Evolutionary conservation across 2,888 invertebrate genomes (phyloP), one percentile per base, ranked within the genome.

Genomic region (Lasioglossum figueresi): DNA sequence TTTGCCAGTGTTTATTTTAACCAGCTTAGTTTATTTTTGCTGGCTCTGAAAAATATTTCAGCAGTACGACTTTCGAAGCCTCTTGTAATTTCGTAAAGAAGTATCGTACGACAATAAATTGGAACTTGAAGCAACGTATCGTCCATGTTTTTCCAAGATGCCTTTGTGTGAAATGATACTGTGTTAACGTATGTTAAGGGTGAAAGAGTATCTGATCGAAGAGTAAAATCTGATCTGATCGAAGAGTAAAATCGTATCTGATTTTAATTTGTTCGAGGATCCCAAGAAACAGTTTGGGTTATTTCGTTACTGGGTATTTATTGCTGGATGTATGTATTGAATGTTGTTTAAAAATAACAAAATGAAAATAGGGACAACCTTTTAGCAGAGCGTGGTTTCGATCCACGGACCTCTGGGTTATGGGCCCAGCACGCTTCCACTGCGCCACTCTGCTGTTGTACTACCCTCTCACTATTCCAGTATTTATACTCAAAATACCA

Each of bases 351-450:
- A 68, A 66, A 68, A 40, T 68, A n/a, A 68, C 12, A 68, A 68
- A 37, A 68, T 68, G 2, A 68, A 40, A 68, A 37, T 10, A 12
- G n/a, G 12, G n/a, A 23, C 37, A 23, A 10, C 4, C n/a, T 4
- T 37, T 19, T 89, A 89, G 89, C 89, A 89, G 89, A 89, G 76
- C 89, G 88, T 89, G 89, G 89, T 89, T 89, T 89, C 88, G 88
- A 88, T 88, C 88, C 88, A 88, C 88, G 88, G 88, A 88, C 88
- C 88, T 88, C 88, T 89, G 89, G 89, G 89, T 89, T 89, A 89
- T 89, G 89, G 89, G 89, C 89, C 89, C 89, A 89, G 89, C 89
- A 89, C 89, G 89, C 89, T 89, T 89, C 89, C 89, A 89, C 89
- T 89, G 89, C 89, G 89, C 89, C 89, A 89, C 89, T 89, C 89